A percentile compares a stretch with the other conserved stretches of the same genome.
These are phyloP conservation scores for Calidris pugnax DNA, from an alignment of 2,113 vertebrate genomes.

Conservation along the genomic window DNA sequence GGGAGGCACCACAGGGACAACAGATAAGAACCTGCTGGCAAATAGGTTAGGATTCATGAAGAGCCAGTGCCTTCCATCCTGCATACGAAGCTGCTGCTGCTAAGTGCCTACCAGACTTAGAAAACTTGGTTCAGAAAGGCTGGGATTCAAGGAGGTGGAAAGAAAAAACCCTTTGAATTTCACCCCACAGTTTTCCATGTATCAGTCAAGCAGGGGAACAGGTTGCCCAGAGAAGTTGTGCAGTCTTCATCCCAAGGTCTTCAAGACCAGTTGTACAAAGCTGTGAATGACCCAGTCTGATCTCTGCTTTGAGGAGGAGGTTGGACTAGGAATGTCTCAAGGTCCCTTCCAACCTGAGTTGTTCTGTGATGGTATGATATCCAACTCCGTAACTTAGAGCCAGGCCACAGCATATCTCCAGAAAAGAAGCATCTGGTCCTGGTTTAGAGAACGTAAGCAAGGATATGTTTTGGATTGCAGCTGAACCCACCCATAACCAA, in stretches of 20 bases:
- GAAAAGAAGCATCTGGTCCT: background rate
- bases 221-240: background rate
- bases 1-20: too few species aligned
- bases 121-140: background rate
- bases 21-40: background rate
- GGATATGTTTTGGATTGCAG: background rate
- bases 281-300: background rate
- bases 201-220: background rate
- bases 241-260: background rate
- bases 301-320: background rate
- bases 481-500: background rate
- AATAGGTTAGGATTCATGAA: rapidly evolving
- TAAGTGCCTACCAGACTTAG: background rate
- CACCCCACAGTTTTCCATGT: background rate
- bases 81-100: background rate
- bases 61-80: background rate
- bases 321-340: background rate
- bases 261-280: background rate
- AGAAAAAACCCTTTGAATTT: background rate
- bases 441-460: background rate
- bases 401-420: background rate
- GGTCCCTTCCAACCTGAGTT: background rate
- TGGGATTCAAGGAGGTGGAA: background rate
- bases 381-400: background rate
- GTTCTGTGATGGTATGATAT: background rate